These are phyloP conservation scores for Muscicapa adusta DNA, from an alignment of 2,113 vertebrate species.

Conservation along the genomic window DNA sequence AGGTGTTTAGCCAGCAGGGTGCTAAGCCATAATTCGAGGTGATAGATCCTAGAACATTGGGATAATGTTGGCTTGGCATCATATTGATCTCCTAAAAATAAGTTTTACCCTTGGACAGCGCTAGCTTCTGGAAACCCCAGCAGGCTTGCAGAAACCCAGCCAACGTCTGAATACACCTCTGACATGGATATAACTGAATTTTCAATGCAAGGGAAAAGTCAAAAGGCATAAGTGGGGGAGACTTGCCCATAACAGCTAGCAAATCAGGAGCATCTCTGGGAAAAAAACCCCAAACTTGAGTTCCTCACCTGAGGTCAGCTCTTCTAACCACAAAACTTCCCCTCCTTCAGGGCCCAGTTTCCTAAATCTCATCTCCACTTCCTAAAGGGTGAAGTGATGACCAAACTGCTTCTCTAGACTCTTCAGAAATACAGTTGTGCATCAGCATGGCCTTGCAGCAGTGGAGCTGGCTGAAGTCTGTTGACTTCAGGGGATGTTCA, in stretches of 20 bases:
- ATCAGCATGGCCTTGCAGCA: background rate
- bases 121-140: background rate
- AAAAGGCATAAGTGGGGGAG: background rate
- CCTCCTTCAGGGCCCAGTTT: background rate
- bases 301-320: background rate
- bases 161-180: background rate
- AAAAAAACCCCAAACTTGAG: background rate
- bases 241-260: background rate
- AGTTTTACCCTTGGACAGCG: background rate
- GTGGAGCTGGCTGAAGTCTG: background rate
- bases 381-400: background rate
- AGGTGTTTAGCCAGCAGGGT: background rate
- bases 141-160: background rate
- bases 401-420: background rate
- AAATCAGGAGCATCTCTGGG: background rate
- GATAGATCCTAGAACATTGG: background rate
- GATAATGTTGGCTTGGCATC: background rate
- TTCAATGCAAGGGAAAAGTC: background rate
- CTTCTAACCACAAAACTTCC: background rate
- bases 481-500: background rate
- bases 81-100: background rate
- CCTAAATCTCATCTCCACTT: background rate
- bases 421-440: background rate
- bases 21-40: background rate
- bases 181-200: background rate